phyloP scores from a whole-genome alignment of 2,113 vertebrate species.

The Jacana jacana region DNA sequence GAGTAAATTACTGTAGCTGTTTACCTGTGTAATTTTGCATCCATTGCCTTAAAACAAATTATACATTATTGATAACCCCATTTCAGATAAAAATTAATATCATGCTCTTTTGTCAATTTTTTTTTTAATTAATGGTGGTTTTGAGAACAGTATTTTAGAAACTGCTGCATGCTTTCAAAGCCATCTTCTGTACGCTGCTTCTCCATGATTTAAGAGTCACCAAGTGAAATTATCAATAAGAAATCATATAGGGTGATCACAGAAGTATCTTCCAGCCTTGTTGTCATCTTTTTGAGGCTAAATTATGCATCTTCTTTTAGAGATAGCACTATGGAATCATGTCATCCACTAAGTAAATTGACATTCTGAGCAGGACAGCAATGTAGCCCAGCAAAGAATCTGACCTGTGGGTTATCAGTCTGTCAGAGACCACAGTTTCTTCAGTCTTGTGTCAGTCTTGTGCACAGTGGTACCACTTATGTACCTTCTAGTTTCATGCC shows the following conservation, averaged over 20 bases:
- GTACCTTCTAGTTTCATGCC: background rate
- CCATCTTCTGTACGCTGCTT: background rate
- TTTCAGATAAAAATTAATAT: slow-evolving; percentile 26
- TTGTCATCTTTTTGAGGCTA: background rate
- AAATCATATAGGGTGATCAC: background rate
- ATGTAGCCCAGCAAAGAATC: background rate
- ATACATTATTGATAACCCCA: slow-evolving; percentile 34
- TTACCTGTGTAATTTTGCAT: slow-evolving; percentile 35
- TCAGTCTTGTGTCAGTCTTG: fast-evolving
- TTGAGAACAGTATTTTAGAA: slow-evolving; percentile 1
- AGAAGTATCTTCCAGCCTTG: background rate
- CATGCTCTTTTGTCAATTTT: slow-evolving; percentile 19
- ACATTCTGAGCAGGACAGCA: background rate
- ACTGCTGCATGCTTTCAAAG: background rate
- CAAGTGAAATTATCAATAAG: background rate
- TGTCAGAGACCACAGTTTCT: background rate
- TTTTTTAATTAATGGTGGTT: slow-evolving; percentile 4
- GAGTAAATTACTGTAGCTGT: background rate
- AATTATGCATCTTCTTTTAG: background rate
- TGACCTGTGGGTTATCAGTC: background rate
- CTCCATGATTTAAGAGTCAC: background rate
- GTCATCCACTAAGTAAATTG: background rate
- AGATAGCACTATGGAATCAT: background rate
- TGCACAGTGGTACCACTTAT: background rate
- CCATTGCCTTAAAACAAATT: slow-evolving; percentile 12